These are phyloP conservation scores for Smittia sp. DNA, from an alignment of 2,888 invertebrate species.

Conservation along the genomic window DNA sequence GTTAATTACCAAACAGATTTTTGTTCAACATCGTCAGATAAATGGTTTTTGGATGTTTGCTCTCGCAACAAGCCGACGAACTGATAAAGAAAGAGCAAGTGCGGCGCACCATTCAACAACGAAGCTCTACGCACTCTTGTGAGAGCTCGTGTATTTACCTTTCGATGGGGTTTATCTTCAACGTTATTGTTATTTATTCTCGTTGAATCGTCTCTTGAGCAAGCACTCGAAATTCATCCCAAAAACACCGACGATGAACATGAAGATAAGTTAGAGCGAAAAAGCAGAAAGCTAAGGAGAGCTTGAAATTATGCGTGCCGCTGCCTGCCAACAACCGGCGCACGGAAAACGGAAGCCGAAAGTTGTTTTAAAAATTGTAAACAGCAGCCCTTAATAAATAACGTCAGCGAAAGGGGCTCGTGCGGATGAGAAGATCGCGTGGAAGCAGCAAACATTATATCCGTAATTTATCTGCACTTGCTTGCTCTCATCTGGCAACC, in stretches of 20 bases:
- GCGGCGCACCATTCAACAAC: not conserved
- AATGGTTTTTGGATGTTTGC: constrained; percentile 11
- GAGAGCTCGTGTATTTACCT: constrained; percentile 7
- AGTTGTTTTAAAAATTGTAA: not conserved
- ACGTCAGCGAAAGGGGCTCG: not conserved
- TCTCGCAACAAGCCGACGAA: not conserved
- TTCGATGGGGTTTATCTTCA: constrained; percentile 17
- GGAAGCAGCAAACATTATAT: not conserved
- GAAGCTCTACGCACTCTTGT: constrained; percentile 6
- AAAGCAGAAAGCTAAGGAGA: not conserved
- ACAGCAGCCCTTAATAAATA: constrained; percentile 13
- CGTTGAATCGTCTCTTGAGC: not conserved
- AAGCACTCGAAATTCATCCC: not conserved
- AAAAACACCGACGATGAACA: not conserved
- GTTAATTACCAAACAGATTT: constrained; percentile 21
- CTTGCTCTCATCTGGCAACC: not conserved
- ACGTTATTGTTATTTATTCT: constrained; percentile 28
- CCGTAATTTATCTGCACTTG: not conserved
- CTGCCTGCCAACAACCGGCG: not conserved
- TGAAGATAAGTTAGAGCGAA: not conserved
- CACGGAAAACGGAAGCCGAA: not conserved
- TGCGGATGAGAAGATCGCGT: not conserved
- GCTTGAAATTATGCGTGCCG: constrained; percentile 9
- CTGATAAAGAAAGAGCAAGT: constrained; percentile 19
- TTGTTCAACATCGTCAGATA: constrained; percentile 6